Evolutionary conservation across 2,113 vertebrate species (phyloP).

Genomic region (Burhinus bistriatus): DNA sequence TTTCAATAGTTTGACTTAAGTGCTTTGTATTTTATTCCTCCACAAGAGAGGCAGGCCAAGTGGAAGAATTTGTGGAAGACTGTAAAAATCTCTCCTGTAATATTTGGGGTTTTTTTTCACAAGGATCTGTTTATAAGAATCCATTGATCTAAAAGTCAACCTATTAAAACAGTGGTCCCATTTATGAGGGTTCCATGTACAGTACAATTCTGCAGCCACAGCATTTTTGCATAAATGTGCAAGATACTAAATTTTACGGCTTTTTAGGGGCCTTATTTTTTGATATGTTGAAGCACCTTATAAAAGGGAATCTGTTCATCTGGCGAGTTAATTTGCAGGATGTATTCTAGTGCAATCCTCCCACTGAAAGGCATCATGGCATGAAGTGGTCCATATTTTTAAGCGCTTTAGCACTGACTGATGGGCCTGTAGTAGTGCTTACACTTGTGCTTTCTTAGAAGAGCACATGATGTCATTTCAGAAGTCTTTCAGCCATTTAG

Average conservation of each 20-base stretch:
- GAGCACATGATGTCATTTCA: neutral
- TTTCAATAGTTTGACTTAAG: neutral
- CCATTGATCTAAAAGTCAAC: neutral
- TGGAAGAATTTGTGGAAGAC: neutral
- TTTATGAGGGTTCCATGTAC: neutral
- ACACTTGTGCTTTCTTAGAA: neutral
- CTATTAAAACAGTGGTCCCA: neutral
- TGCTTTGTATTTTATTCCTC: neutral
- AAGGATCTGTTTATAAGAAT: neutral
- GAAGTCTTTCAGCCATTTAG: neutral
- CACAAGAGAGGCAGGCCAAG: neutral
- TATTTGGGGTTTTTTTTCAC: neutral
- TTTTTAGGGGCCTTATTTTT: neutral
- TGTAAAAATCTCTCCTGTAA: neutral
- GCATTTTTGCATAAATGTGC: neutral
- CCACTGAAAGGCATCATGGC: neutral
- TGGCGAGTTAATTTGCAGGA: neutral
- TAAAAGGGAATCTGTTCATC: neutral
- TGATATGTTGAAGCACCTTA: neutral
- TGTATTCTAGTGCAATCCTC: neutral
- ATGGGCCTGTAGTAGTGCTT: neutral
- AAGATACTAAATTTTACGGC: neutral
- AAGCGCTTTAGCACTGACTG: neutral
- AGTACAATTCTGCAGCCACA: neutral
- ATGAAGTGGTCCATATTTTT: neutral